phyloP scores from a whole-genome alignment of 2,113 vertebrate species.

The Cyprinodon brontotheroides region DNA sequence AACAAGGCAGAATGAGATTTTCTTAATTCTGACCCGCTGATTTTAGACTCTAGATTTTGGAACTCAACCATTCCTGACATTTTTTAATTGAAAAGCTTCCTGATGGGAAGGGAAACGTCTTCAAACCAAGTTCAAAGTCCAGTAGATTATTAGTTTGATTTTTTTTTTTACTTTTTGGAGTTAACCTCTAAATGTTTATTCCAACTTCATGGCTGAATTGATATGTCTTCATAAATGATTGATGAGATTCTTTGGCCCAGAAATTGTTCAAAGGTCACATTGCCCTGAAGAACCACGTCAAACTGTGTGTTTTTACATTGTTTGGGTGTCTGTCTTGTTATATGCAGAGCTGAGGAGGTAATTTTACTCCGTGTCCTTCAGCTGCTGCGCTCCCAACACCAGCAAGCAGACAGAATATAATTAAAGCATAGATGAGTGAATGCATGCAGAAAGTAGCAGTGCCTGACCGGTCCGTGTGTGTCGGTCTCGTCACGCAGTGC shows the following conservation, averaged over 20 bases:
- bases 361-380: slow-evolving; percentile 37
- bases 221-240: not conserved
- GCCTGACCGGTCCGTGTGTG: slow-evolving; percentile 31
- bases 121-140: not conserved
- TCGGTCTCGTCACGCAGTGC: slow-evolving; percentile 18
- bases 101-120: too few species aligned
- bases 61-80: too few species aligned
- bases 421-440: slow-evolving; percentile 55
- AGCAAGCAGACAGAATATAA: slow-evolving; percentile 36
- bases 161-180: too few species aligned
- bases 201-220: not conserved
- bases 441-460: slow-evolving; percentile 39
- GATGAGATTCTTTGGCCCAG: not conserved
- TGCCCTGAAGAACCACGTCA: not conserved
- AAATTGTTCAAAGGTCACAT: not conserved
- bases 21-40: too few species aligned
- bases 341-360: not conserved
- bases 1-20: too few species aligned
- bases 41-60: too few species aligned
- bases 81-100: too few species aligned
- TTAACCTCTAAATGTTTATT: too few species aligned
- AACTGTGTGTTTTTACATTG: not conserved
- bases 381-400: not conserved
- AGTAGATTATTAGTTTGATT: too few species aligned
- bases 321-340: not conserved